A percentile compares a stretch with the other conserved stretches of the same genome.
phyloP scores from a whole-genome alignment of 2,797 vertebrate species.

The Podargus strigoides region DNA sequence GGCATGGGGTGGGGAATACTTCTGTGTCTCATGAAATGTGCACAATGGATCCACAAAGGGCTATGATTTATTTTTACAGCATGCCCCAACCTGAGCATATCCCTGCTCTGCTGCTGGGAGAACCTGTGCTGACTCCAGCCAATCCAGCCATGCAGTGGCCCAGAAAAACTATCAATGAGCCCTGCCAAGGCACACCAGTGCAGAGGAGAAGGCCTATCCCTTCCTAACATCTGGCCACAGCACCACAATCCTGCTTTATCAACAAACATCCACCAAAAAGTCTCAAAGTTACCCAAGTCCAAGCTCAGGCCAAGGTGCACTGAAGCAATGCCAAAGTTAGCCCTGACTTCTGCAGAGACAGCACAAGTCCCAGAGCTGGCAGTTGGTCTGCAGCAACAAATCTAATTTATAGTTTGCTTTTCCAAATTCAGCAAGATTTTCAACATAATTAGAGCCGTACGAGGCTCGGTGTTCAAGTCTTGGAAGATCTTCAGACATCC shows the following conservation, averaged over 20 bases:
- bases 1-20: neutral
- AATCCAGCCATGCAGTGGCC: neutral
- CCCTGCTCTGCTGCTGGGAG: neutral
- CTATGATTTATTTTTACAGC: neutral
- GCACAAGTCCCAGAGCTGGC: neutral
- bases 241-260: neutral
- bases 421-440: constrained; percentile 45
- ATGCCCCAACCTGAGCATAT: neutral
- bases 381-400: neutral
- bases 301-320: neutral
- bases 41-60: neutral
- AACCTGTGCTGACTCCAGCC: neutral
- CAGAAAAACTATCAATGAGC: neutral
- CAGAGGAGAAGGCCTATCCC: neutral
- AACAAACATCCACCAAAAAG: neutral
- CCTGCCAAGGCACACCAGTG: neutral
- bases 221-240: neutral
- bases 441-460: neutral
- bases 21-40: neutral
- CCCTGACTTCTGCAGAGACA: neutral
- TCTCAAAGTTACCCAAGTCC: neutral
- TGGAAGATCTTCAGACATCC: neutral
- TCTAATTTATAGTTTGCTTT: constrained; percentile 21
- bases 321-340: neutral
- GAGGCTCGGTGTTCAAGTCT: neutral